Evolutionary conservation across 2,797 vertebrate species (phyloP).

Genomic region (Tinamus major): DNA sequence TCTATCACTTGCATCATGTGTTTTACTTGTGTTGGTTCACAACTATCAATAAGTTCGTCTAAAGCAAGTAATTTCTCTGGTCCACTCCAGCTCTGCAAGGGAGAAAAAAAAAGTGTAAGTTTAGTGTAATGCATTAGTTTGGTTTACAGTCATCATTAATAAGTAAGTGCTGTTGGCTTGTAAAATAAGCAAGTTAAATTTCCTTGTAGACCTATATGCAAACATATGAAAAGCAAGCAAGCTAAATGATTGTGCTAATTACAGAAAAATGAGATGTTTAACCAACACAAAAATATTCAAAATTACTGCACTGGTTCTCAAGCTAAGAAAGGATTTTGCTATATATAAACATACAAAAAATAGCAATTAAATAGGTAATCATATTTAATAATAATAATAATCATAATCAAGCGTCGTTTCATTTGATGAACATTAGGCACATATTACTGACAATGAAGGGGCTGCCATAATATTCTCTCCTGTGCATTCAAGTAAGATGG

Average conservation of each 20-base stretch:
- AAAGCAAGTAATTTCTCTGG: slow-evolving; percentile 98
- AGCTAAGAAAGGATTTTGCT: slow-evolving; percentile 65
- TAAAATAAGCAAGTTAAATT: neutral
- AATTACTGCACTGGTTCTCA: slow-evolving; percentile 56
- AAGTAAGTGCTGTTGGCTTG: neutral
- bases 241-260: slow-evolving; percentile 49
- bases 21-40: slow-evolving; percentile 99
- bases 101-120: slow-evolving; percentile 25
- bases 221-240: slow-evolving; percentile 16
- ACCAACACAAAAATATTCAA: slow-evolving; percentile 64
- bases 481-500: neutral
- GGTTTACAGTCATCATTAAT: neutral
- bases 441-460: neutral
- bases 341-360: slow-evolving; percentile 43
- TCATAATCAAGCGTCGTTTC: slow-evolving; percentile 47
- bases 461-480: neutral
- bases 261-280: slow-evolving; percentile 47
- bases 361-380: slow-evolving; percentile 61
- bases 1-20: slow-evolving; percentile 99
- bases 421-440: slow-evolving; percentile 43
- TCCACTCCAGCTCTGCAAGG: slow-evolving; percentile 96
- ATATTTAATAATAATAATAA: slow-evolving; percentile 72
- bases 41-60: slow-evolving; percentile 99
- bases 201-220: neutral
- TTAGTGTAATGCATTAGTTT: slow-evolving; percentile 8